Conservation (phyloP, 2,113 vertebrate genomes). For the Bubo blakistoni region DNA sequence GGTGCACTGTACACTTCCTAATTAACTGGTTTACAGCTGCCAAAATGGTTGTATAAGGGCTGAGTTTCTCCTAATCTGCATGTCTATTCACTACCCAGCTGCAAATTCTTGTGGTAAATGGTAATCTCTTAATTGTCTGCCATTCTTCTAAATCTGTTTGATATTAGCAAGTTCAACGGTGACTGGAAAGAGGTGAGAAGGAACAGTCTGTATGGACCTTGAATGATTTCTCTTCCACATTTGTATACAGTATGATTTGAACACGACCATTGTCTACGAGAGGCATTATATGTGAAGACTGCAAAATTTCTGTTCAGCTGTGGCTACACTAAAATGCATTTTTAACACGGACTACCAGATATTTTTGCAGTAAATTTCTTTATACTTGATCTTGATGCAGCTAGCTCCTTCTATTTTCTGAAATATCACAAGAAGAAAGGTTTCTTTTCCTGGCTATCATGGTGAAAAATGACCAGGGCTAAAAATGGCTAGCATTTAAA, state of each 20-base stretch:
- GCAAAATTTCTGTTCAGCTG: neutral
- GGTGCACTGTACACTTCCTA: neutral
- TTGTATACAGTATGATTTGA: neutral
- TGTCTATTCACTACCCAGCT: neutral
- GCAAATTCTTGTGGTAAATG: neutral
- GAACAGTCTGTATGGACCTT: neutral
- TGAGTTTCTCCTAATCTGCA: neutral
- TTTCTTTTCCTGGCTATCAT: neutral
- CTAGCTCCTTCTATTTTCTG: neutral
- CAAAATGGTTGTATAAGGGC: neutral
- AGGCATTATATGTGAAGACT: neutral
- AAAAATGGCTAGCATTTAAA: neutral
- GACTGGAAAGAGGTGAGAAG: neutral
- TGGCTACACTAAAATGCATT: neutral
- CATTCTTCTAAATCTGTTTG: neutral
- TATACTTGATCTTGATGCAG: neutral
- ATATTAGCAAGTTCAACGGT: neutral
- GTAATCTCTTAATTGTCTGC: neutral
- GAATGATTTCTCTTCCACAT: neutral
- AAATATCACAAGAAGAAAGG: neutral
- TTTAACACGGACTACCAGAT: neutral
- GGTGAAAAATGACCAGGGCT: neutral
- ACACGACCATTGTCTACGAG: neutral
- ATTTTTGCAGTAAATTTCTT: neutral
- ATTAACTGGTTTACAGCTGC: neutral